Evolutionary conservation across 2,888 invertebrate genomes (phyloP).

Genomic region (Nezara viridula): DNA sequence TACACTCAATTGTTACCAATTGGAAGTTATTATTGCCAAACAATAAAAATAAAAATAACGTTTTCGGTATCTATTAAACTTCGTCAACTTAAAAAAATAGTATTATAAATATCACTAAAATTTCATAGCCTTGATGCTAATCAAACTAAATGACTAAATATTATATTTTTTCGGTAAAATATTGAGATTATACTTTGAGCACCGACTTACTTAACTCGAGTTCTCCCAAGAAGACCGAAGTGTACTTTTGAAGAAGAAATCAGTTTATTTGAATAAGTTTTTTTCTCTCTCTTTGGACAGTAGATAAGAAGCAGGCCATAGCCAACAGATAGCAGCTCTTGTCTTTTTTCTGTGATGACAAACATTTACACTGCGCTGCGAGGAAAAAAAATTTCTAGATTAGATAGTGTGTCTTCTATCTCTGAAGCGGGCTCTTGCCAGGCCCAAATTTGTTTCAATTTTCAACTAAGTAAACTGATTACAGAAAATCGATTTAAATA

Average conservation of each 20-base stretch:
- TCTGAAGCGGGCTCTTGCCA: background rate
- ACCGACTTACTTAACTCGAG: background rate
- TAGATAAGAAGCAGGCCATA: background rate
- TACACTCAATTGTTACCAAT: no score
- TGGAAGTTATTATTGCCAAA: no score
- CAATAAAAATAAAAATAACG: no score
- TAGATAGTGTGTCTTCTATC: background rate
- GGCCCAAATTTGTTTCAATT: background rate
- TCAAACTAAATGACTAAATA: no score
- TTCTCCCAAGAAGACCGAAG: background rate
- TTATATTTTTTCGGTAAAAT: no score
- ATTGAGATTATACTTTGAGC: background rate
- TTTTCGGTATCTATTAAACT: no score
- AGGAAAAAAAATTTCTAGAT: background rate
- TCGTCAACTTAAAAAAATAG: no score
- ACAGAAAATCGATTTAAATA: background rate
- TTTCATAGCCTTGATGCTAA: no score
- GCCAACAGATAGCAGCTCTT: background rate
- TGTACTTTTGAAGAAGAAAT: background rate
- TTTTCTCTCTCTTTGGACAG: background rate
- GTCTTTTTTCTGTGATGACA: background rate
- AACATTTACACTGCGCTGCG: background rate
- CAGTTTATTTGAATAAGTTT: background rate
- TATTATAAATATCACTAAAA: no score
- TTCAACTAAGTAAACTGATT: background rate